Evolutionary conservation across 1,140 invertebrate species (phyloP).

Genomic region (Drosophila jambulina): DNA sequence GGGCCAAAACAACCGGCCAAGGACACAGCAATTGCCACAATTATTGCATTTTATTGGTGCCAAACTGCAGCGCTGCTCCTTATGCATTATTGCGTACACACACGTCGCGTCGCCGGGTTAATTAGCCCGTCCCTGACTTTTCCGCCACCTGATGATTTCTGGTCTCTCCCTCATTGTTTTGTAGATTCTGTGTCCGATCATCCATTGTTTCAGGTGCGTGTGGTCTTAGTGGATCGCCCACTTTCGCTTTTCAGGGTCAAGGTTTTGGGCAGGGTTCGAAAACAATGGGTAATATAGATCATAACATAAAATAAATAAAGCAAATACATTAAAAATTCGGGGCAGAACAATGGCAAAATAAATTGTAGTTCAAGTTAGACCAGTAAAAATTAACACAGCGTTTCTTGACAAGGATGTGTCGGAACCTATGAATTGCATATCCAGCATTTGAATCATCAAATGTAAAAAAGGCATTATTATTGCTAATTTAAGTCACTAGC

Average conservation of each 20-base stretch:
- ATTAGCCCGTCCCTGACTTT: slow-evolving; percentile 49
- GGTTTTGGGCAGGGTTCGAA: slow-evolving; percentile 11
- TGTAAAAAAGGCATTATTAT: not conserved
- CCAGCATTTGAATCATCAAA: not conserved
- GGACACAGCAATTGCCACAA: slow-evolving; percentile 47
- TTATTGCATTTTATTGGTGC: slow-evolving; percentile 75
- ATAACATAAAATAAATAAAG: not conserved
- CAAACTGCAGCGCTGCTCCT: slow-evolving; percentile 49
- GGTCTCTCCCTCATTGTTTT: slow-evolving; percentile 13
- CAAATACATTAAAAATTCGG: not conserved
- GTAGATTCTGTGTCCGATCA: slow-evolving; percentile 3
- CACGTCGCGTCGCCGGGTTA: slow-evolving; percentile 38
- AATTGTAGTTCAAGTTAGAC: not conserved
- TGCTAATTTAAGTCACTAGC: not conserved
- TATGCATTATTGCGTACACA: slow-evolving; percentile 72
- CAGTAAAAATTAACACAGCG: not conserved
- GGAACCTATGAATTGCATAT: too few species aligned
- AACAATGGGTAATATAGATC: slow-evolving; percentile 2
- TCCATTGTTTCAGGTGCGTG: slow-evolving; percentile 50
- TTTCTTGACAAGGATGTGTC: too few species aligned
- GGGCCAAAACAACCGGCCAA: slow-evolving; percentile 38
- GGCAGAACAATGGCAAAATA: not conserved
- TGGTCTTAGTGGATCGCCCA: slow-evolving; percentile 44
- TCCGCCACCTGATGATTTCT: slow-evolving; percentile 52
- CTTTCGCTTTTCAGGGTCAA: slow-evolving; percentile 68